Conservation (phyloP, 2,113 vertebrate species). For the Chiloscyllium plagiosum region DNA sequence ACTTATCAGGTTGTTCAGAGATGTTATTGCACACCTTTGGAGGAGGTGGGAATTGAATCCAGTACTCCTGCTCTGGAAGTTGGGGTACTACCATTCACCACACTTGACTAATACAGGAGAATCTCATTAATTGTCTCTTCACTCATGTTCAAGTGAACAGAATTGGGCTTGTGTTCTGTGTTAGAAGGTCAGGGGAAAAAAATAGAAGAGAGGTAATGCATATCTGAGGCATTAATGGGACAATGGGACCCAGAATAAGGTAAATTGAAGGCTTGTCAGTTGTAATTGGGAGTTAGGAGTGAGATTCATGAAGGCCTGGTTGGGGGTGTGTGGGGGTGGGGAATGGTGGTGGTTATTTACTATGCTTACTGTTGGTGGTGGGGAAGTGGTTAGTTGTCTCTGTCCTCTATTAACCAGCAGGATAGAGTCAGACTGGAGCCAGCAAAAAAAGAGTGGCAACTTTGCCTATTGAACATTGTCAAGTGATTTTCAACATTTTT, state of each 20-base stretch:
- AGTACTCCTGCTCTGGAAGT: too few species aligned
- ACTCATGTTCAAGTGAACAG: background rate
- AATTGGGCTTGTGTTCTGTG: background rate
- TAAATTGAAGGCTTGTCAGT: background rate
- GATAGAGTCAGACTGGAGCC: conserved; percentile 62
- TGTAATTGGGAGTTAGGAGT: conserved; percentile 33
- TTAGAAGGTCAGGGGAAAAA: background rate
- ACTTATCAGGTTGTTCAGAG: too few species aligned
- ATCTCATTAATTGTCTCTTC: background rate
- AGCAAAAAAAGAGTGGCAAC: conserved; percentile 48
- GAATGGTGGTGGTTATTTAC: conserved; percentile 50
- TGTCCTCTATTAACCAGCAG: conserved; percentile 65
- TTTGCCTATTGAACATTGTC: conserved; percentile 50
- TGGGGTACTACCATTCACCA: too few species aligned
- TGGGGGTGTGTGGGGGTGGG: too few species aligned
- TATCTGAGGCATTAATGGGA: background rate
- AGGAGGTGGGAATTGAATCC: too few species aligned
- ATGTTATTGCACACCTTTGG: too few species aligned
- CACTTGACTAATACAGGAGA: background rate
- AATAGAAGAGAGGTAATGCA: background rate
- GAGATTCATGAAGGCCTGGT: conserved; percentile 64
- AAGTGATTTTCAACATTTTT: conserved; percentile 15
- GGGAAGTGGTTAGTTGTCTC: conserved; percentile 63
- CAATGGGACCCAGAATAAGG: background rate
- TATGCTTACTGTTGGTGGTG: conserved; percentile 65